These are phyloP conservation scores for Urocynchramus pylzowi DNA, from an alignment of 2,113 vertebrate genomes.

Conservation along the genomic window DNA sequence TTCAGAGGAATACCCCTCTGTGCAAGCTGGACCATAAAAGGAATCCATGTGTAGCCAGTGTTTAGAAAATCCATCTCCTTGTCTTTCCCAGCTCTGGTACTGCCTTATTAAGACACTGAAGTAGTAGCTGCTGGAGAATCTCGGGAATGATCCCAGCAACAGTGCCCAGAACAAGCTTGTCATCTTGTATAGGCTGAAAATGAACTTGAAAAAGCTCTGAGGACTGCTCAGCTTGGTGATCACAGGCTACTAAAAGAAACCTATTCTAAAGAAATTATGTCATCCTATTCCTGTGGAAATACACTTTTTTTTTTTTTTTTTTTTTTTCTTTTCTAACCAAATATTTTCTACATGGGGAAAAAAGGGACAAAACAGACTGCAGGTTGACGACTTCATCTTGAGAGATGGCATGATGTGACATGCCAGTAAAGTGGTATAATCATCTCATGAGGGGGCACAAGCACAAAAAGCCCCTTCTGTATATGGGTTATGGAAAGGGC, in stretches of 20 bases:
- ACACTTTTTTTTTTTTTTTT: rapidly evolving
- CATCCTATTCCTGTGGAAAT: background rate
- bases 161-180: background rate
- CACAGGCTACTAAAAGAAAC: background rate
- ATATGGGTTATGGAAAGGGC: background rate
- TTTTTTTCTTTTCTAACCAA: background rate
- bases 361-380: background rate
- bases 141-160: slow-evolving; percentile 13
- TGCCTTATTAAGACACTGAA: slow-evolving; percentile 56
- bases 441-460: background rate
- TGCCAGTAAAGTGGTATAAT: background rate
- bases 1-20: slow-evolving; percentile 62
- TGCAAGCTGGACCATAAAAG: slow-evolving; percentile 52
- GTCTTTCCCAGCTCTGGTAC: background rate
- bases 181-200: background rate
- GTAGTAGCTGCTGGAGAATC: slow-evolving; percentile 20
- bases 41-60: slow-evolving; percentile 4
- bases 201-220: background rate
- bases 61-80: slow-evolving; percentile 47
- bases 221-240: background rate
- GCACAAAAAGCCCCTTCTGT: background rate
- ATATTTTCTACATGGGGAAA: background rate
- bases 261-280: background rate
- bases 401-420: background rate
- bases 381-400: background rate